Base-by-base conservation (phyloP, 2,113 vertebrate genomes). In the Danionella cerebrum region DNA sequence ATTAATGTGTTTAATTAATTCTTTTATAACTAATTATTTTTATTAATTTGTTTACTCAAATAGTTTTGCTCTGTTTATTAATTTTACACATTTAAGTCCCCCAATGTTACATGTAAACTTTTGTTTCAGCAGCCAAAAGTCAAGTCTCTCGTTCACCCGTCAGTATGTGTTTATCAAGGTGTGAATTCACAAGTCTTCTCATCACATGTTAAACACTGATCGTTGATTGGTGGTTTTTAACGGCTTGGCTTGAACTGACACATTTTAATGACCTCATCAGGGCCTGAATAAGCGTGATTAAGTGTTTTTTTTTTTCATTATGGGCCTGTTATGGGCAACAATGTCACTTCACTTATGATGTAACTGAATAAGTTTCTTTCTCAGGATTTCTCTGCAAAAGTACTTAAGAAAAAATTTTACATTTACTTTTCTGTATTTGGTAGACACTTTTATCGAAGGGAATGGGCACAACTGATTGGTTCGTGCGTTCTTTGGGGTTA, bases 221-320 rank as follows among this genome's bases (percentile, higher is more conserved):
- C 47, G 59, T 47, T 47, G 41, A 63, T 64, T 64, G 44, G 41
- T 45, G 53, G 70, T 47, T 74, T 51, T 65, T 59, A 63, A 63
- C 36, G 9, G 53, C 58, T 67, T 74, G 72, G 58, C 73, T 75
- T 69, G 48, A 71, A 70, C 25, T 67, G 41, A 67, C 73, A 62
- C 42, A 38, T 59, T 60, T 51, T 62, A 71, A 67, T 55, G 68
- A 75, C 47, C 67, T 70, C 63, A 55, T 48, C 67, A 52, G 35
- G 12, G 9, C 2, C 29, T 19, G 27, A 33, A 33, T 53, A 33
- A 53, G 14, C 39, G 14, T 31, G 58, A 35, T 64, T 14, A 48
- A 64, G 60, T 64, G 44, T 25, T 31, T 60, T 60, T 48, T n/a
- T 47, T 47, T 21, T 39, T 58, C 35, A 33, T 57, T 39, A 57